These are phyloP conservation scores for Amphibalanus amphitrite DNA, from an alignment of 1,140 invertebrate genomes.

Conservation along the genomic window DNA sequence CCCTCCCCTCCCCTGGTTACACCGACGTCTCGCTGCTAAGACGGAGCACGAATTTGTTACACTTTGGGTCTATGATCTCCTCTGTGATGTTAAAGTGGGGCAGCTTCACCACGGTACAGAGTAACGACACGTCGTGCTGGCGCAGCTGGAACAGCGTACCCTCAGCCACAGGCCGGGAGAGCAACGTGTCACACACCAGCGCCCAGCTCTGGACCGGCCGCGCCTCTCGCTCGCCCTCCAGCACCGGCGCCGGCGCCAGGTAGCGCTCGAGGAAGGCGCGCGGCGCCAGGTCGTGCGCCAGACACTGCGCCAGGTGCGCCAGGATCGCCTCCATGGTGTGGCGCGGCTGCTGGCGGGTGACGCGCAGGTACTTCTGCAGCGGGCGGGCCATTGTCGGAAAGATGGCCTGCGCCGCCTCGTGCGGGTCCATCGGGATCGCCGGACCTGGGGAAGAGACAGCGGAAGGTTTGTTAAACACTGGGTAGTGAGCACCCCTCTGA, in stretches of 20 bases:
- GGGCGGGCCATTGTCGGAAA: constrained; percentile 90
- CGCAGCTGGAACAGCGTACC: constrained; percentile 72
- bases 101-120: constrained; percentile 64
- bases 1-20: constrained; percentile 25
- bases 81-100: constrained; percentile 88
- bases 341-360: constrained; percentile 84
- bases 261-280: constrained; percentile 82
- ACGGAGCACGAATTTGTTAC: constrained; percentile 83
- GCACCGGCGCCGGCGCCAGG: constrained; percentile 52
- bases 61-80: constrained; percentile 87
- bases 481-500: too few relatives aligned
- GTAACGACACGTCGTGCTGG: constrained; percentile 78
- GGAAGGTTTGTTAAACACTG: too few relatives aligned
- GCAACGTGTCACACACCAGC: constrained; percentile 59
- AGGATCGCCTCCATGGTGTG: constrained; percentile 85
- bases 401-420: constrained; percentile 92
- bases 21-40: constrained; percentile 94
- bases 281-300: constrained; percentile 83
- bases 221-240: constrained; percentile 39
- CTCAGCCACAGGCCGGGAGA: constrained; percentile 58
- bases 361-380: constrained; percentile 86
- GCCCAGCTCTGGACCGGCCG: constrained; percentile 74
- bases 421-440: constrained; percentile 53
- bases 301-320: constrained; percentile 66
- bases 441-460: not conserved